Base-by-base conservation (phyloP, 2,797 vertebrate species). In the Galagoides demidoff region DNA sequence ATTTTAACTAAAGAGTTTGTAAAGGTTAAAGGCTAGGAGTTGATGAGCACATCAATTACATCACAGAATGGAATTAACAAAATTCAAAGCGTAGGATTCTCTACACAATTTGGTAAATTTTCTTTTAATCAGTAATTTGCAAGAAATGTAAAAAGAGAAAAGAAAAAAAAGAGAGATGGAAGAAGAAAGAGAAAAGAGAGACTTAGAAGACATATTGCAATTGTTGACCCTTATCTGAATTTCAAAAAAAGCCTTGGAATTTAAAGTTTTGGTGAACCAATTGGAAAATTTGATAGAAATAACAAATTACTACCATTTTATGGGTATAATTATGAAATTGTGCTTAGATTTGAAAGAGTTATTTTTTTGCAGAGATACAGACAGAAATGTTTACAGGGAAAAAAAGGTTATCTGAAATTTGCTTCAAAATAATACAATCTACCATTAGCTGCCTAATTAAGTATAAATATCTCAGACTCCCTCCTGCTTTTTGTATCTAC, bases 1-100 rank as follows among this genome's bases (percentile, higher is more conserved):
- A 71, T 78, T 87, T 95, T 90, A 95, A 88, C 31, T 31, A 74
- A 90, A 45, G 49, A 64, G 22, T 87, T 87, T 76, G 64, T 52
- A 17, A 83, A 83, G 34, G 34, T 63, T 83, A 77, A 87, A 86
- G 20, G 27, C 87, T 76, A 88, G 71, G n/a, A 31, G n/a, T 79
- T 63, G 3, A 64, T 13, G 37, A 81, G 8, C 7, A 10, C 14
- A 23, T 89, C 55, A 52, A 29, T 34, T 43, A 31, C 57, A 73
- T 27, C 14, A 66, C 0, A 34, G 20, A 52, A 52, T 29, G 10
- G 13, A 63, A 82, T 63, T 20, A 63, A 37, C 52, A 87, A 43
- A 89, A 76, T 82, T 3, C 82, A 49, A 45, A 90, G 3, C 37
- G 5, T 19, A 77, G 19, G 63, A 59, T 70, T 20, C 7, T 85